Conservation (phyloP, 2,888 invertebrate species). For the Tipula vernalis region DNA sequence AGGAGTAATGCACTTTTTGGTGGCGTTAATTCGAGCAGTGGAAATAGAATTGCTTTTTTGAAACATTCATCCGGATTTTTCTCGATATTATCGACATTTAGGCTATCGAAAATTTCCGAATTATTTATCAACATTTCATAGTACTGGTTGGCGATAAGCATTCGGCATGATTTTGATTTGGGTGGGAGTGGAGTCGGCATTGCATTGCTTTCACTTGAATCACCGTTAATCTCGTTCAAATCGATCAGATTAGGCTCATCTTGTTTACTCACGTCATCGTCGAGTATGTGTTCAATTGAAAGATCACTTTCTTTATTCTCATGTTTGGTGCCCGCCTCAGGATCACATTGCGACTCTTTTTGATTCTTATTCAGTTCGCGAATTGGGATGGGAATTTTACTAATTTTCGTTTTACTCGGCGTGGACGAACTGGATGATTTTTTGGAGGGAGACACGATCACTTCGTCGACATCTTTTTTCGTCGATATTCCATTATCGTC, state of each 20-base stretch:
- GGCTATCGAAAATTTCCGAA: constrained; percentile 67
- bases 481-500: constrained; percentile 20
- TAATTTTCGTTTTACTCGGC: constrained; percentile 31
- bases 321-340: constrained; percentile 30
- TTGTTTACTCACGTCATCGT: neutral
- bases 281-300: neutral
- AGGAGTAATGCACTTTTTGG: constrained; percentile 76
- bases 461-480: constrained; percentile 22
- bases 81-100: constrained; percentile 70
- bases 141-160: constrained; percentile 62
- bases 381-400: constrained; percentile 29
- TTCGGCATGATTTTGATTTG: constrained; percentile 44
- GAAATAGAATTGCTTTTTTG: constrained; percentile 75
- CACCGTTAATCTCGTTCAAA: neutral
- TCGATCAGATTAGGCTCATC: neutral
- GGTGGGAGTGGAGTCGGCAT: constrained; percentile 33
- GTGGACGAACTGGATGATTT: constrained; percentile 16
- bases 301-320: constrained; percentile 20
- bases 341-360: constrained; percentile 23
- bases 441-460: neutral
- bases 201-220: constrained; percentile 17
- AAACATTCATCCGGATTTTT: constrained; percentile 85
- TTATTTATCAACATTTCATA: constrained; percentile 65
- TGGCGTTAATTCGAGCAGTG: constrained; percentile 72
- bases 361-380: constrained; percentile 18